phyloP scores from a whole-genome alignment of 1,140 invertebrate genomes.

The Kradibia gibbosae region DNA sequence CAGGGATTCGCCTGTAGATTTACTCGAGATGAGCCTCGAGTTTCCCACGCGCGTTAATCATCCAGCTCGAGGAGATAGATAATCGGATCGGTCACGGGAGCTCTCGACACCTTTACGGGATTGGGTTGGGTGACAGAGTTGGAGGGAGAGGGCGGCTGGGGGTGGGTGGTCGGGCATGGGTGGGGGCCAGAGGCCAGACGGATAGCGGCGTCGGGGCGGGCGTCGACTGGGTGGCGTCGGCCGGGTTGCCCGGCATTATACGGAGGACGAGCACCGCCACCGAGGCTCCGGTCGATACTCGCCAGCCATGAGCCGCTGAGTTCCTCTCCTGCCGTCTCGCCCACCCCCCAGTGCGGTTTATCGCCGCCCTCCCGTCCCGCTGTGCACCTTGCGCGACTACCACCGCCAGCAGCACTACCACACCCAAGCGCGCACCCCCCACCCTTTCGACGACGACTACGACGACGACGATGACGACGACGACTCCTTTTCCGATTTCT shows the following conservation, averaged over 20 bases:
- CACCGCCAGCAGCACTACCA: slow-evolving; percentile 30
- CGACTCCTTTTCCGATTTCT: slow-evolving; percentile 33
- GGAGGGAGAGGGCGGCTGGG: too few relatives aligned
- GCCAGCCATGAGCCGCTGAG: slow-evolving; percentile 52
- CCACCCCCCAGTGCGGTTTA: not conserved
- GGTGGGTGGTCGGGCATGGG: not conserved
- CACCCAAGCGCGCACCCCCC: slow-evolving; percentile 35
- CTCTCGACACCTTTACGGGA: too few relatives aligned
- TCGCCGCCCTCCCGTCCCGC: slow-evolving; percentile 32
- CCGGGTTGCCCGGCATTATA: slow-evolving; percentile 28
- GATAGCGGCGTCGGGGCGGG: slow-evolving; percentile 52
- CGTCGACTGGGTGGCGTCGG: slow-evolving; percentile 40
- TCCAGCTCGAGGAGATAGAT: too few relatives aligned
- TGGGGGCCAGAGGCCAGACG: slow-evolving; percentile 46
- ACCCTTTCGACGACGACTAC: too few relatives aligned
- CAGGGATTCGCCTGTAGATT: too few relatives aligned
- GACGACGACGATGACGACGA: too few relatives aligned
- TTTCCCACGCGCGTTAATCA: too few relatives aligned
- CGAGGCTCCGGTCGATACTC: slow-evolving; percentile 60
- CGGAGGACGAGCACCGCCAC: slow-evolving; percentile 44
- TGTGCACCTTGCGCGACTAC: slow-evolving; percentile 43
- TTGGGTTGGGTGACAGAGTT: too few relatives aligned
- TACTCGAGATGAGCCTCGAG: too few relatives aligned
- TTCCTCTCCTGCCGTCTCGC: not conserved
- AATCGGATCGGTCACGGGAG: too few relatives aligned